These are phyloP conservation scores for Wiebesia pumilae DNA, from an alignment of 1,140 invertebrate species.

Conservation along the genomic window DNA sequence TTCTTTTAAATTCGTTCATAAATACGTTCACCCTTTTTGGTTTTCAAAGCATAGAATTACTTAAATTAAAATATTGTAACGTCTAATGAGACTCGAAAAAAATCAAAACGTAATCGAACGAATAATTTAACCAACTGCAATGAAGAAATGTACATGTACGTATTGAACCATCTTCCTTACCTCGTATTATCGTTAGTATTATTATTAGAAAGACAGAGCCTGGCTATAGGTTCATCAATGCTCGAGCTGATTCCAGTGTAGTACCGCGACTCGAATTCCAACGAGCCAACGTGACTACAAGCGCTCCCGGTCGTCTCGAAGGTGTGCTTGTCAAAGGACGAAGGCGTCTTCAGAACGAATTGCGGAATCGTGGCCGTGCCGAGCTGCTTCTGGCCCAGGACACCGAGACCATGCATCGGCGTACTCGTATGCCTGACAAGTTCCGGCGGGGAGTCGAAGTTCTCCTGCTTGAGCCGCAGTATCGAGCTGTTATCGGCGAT, in stretches of 20 bases:
- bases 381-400: neutral
- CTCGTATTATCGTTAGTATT: neutral
- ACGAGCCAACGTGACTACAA: slow-evolving; percentile 4
- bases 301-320: slow-evolving; percentile 7
- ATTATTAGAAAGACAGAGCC: slow-evolving; percentile 5
- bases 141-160: too few relatives aligned
- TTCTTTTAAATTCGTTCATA: too few relatives aligned
- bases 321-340: slow-evolving; percentile 2
- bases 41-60: too few relatives aligned
- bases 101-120: too few relatives aligned
- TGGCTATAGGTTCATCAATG: neutral
- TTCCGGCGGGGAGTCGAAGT: slow-evolving; percentile 43
- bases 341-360: slow-evolving; percentile 43
- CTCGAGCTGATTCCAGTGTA: slow-evolving; percentile 8
- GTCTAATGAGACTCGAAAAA: too few relatives aligned
- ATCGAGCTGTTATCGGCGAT: slow-evolving; percentile 21
- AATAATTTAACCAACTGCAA: too few relatives aligned
- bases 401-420: slow-evolving; percentile 38
- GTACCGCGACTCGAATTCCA: slow-evolving; percentile 31
- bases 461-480: slow-evolving; percentile 4
- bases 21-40: too few relatives aligned
- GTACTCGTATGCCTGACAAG: slow-evolving; percentile 57
- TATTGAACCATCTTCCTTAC: neutral
- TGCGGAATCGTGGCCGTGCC: neutral
- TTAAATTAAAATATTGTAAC: too few relatives aligned